Evolutionary conservation across 2,113 vertebrate genomes (phyloP), one percentile per base, ranked within the genome.

Genomic region (Neomonachus schauinslandi): DNA sequence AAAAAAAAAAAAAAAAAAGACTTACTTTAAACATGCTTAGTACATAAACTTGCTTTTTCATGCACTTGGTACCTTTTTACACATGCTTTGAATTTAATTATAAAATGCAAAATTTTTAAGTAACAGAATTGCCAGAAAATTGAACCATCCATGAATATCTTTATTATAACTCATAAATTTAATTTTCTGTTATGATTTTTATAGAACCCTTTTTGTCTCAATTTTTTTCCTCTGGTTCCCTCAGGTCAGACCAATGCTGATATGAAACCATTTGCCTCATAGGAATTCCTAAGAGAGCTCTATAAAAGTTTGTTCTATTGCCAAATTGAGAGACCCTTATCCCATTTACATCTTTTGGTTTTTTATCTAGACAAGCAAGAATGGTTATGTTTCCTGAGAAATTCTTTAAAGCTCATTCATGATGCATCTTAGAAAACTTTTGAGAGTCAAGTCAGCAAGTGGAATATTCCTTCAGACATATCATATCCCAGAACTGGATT

Each of bases 311-410:
- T 89, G 33, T 19, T 94, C 39, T 46, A 59, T 31, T 94, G 63
- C 55, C 39, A 93, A 46, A 89, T 42, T 76, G 22, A 91, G 86
- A 92, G 7, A 71, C 0, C 12, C 6, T 4, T 72, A 57, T 83
- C 53, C 18, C 63, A 71, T 53, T 89, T 90, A 63, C 28, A 85
- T 69, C 5, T 93, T 93, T 81, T 87, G 89, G 49, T 26, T 93
- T 82, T 94, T 88, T 94, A 79, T 92, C 85, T 85, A 94, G 65
- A 91, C n/a, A 92, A 49, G 33, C 39, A 93, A 85, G 8, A 96
- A 71, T 76, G n/a, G 84, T 80, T 82, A 63, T 67, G 3, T 87
- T 95, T 97, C 28, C 59, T 92, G 71, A 88, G 57, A 82, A 96
- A 90, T 80, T 84, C 28, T 77, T 92, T 93, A 91, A 95, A 91